These are phyloP conservation scores for Heliconius charithonia DNA, from an alignment of 2,888 invertebrate species.

Conservation along the genomic window DNA sequence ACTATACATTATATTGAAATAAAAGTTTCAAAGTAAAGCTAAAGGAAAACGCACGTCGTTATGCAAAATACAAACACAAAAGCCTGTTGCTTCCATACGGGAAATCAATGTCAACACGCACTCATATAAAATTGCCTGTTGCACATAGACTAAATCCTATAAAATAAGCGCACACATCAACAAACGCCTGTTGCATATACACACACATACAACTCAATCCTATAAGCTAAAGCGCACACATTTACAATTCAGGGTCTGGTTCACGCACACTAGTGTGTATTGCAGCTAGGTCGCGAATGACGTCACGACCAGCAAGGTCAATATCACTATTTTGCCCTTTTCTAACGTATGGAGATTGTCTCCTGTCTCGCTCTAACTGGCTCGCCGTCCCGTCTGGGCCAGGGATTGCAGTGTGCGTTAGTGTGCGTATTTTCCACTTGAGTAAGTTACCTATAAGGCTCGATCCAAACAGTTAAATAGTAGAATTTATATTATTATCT, in stretches of 20 bases:
- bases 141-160: constrained; percentile 51
- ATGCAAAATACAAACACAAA: constrained; percentile 40
- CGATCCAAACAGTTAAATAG: neutral
- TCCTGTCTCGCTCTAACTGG: constrained; percentile 61
- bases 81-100: constrained; percentile 53
- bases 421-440: constrained; percentile 45
- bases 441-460: constrained; percentile 32
- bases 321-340: constrained; percentile 68
- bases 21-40: constrained; percentile 7
- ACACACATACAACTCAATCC: constrained; percentile 32
- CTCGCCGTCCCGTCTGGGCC: constrained; percentile 74
- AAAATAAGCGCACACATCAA: constrained; percentile 50
- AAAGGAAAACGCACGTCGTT: constrained; percentile 17
- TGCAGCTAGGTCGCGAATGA: constrained; percentile 85
- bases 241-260: constrained; percentile 75
- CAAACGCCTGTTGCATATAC: constrained; percentile 64
- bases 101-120: constrained; percentile 78
- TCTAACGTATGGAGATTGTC: constrained; percentile 51
- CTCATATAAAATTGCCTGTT: constrained; percentile 64
- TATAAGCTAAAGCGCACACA: constrained; percentile 50
- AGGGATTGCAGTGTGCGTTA: constrained; percentile 60
- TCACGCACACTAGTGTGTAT: constrained; percentile 71
- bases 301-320: constrained; percentile 83
- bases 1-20: neutral
- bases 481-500: neutral